A percentile compares a stretch with the other conserved stretches of the same genome.
Evolutionary conservation across 2,888 invertebrate species (phyloP).

Genomic region (Chrysina gloriosa): DNA sequence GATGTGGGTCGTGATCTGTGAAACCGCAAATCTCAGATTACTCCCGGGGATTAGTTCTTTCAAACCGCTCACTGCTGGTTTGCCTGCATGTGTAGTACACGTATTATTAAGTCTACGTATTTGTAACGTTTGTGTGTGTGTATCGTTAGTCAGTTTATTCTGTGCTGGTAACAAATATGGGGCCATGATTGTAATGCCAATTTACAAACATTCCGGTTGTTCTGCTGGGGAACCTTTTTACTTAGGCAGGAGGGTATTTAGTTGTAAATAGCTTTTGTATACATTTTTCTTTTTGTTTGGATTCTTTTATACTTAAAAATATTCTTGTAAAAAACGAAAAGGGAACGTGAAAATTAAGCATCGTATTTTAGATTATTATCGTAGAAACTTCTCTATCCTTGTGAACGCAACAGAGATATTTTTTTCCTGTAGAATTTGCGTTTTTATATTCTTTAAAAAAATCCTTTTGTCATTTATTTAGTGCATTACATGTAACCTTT

Average conservation of each 20-base stretch:
- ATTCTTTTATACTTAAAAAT: background rate
- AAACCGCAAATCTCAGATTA: constrained; percentile 43
- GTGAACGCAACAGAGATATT: too few relatives aligned
- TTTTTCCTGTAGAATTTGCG: too few relatives aligned
- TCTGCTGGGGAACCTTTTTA: constrained; percentile 21
- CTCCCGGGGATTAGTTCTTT: constrained; percentile 42
- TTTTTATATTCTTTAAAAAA: too few relatives aligned
- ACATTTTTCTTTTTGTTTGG: background rate
- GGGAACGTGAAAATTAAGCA: too few relatives aligned
- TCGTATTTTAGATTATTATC: too few relatives aligned
- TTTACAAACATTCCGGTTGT: constrained; percentile 33
- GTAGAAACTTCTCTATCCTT: too few relatives aligned
- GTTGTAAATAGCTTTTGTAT: constrained; percentile 4
- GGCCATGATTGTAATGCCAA: constrained; percentile 38
- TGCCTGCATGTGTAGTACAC: background rate
- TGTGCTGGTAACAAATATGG: constrained; percentile 21
- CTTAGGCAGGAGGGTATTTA: constrained; percentile 27
- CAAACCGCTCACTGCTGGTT: constrained; percentile 31
- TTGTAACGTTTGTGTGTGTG: background rate
- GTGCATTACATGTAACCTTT: too few relatives aligned
- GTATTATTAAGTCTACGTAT: constrained; percentile 18
- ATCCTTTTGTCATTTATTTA: too few relatives aligned
- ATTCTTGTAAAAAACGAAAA: background rate
- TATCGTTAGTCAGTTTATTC: constrained; percentile 37
- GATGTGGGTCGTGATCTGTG: constrained; percentile 37